phyloP scores from a whole-genome alignment of 2,888 invertebrate genomes.

The Embidobia sp. region DNA sequence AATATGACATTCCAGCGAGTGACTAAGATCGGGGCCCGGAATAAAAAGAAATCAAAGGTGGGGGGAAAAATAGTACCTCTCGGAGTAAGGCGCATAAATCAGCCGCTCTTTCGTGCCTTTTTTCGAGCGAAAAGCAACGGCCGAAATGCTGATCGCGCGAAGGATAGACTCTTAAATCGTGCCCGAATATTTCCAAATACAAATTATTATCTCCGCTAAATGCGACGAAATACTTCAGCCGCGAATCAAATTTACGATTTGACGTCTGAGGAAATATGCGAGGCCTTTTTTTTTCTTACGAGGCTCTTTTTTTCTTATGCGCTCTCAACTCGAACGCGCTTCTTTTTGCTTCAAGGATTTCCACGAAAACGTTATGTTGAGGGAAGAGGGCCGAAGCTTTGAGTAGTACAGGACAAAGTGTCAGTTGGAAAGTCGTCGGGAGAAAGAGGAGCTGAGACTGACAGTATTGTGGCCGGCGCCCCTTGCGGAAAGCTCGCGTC shows the following conservation, averaged over 20 bases:
- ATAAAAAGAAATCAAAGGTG: neutral
- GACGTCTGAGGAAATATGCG: no score
- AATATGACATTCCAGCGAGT: slow-evolving; percentile 55
- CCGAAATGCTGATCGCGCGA: slow-evolving; percentile 18
- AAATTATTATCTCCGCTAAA: slow-evolving; percentile 37
- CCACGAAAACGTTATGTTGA: no score
- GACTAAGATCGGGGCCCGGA: slow-evolving; percentile 37
- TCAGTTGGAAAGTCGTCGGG: slow-evolving; percentile 33
- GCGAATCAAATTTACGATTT: slow-evolving; percentile 42
- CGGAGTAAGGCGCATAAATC: slow-evolving; percentile 39
- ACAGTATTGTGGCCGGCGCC: slow-evolving; percentile 33
- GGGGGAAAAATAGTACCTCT: slow-evolving; percentile 39
- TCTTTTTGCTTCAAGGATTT: no score
- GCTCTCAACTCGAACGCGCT: no score
- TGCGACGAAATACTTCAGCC: slow-evolving; percentile 29
- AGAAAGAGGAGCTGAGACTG: slow-evolving; percentile 26
- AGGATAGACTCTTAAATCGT: slow-evolving; percentile 40
- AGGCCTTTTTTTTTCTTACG: no score
- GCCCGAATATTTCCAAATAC: slow-evolving; percentile 45
- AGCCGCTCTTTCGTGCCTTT: slow-evolving; percentile 9
- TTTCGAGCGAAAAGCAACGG: slow-evolving; percentile 5
- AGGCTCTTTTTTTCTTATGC: no score
- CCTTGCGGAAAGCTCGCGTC: slow-evolving; percentile 40
- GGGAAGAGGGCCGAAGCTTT: no score
- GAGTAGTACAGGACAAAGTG: neutral